phyloP scores from a whole-genome alignment of 2,113 vertebrate genomes.

The Calypte anna region DNA sequence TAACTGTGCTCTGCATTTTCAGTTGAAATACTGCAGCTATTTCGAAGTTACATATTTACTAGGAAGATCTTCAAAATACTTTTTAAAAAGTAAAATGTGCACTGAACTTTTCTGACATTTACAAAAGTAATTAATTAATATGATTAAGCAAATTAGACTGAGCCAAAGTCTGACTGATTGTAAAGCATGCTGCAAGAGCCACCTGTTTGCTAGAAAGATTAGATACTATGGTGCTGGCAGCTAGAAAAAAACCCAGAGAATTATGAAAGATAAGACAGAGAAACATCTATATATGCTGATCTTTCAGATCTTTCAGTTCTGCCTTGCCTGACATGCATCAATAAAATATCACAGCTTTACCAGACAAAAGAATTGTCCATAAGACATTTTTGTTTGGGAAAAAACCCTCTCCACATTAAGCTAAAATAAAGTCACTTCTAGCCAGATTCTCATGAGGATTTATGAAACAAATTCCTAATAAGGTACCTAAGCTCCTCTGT shows the following conservation, averaged over 20 bases:
- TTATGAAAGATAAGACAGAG: constrained; percentile 23
- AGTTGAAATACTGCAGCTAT: constrained; percentile 25
- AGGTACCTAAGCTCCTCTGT: neutral
- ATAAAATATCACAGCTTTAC: neutral
- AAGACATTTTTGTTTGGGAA: neutral
- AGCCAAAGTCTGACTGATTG: constrained; percentile 73
- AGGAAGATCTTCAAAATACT: constrained; percentile 43
- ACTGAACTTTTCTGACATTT: constrained; percentile 75
- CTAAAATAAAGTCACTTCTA: neutral
- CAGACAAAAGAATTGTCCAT: neutral
- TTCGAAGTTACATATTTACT: constrained; percentile 65
- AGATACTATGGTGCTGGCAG: constrained; percentile 59
- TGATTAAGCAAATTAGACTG: constrained; percentile 73
- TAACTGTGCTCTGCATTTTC: neutral
- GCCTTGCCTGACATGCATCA: neutral
- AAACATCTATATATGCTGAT: neutral
- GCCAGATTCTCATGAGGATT: neutral
- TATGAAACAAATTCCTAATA: neutral
- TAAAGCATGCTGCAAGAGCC: constrained; percentile 72
- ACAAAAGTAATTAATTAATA: constrained; percentile 76
- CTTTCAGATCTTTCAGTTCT: constrained; percentile 27
- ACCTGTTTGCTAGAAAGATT: constrained; percentile 73
- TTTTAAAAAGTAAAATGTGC: constrained; percentile 66
- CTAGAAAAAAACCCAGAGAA: constrained; percentile 9
- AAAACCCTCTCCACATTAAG: neutral